Evolutionary conservation across 2,888 invertebrate genomes (phyloP).

Genomic region (Trachelus stipa): DNA sequence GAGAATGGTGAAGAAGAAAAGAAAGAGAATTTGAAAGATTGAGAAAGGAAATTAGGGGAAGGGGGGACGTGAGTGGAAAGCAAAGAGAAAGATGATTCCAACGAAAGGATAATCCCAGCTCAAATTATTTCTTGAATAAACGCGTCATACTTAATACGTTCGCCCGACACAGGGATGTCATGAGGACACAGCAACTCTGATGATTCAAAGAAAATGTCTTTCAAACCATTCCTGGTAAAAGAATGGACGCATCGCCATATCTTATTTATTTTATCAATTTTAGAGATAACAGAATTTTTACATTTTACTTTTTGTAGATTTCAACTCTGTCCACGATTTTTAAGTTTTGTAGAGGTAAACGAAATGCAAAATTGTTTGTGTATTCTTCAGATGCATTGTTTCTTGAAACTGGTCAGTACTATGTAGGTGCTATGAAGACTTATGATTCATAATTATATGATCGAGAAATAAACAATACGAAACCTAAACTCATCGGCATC

Average conservation of each 20-base stretch:
- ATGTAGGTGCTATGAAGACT: too few species aligned
- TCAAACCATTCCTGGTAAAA: neutral
- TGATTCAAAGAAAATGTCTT: neutral
- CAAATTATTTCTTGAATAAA: conserved; percentile 1
- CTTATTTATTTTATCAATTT: neutral
- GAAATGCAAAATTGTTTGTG: too few species aligned
- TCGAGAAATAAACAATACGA: too few species aligned
- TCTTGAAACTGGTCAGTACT: neutral
- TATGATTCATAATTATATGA: too few species aligned
- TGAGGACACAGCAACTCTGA: neutral
- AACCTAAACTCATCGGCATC: too few species aligned
- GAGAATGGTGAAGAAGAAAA: conserved; percentile 1
- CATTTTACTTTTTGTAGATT: neutral
- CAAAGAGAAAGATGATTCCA: conserved; percentile 2
- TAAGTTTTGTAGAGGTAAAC: neutral
- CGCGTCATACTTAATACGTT: conserved; percentile 2
- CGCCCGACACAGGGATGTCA: neutral
- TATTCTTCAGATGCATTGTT: too few species aligned
- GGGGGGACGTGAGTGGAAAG: neutral
- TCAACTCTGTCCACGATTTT: neutral
- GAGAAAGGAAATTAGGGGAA: neutral
- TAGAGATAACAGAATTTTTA: neutral
- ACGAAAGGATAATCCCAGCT: neutral
- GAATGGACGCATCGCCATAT: neutral
- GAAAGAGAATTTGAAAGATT: neutral